Evolutionary conservation across 2,797 vertebrate species (phyloP).

Genomic region (Chelidonichthys spinosus): DNA sequence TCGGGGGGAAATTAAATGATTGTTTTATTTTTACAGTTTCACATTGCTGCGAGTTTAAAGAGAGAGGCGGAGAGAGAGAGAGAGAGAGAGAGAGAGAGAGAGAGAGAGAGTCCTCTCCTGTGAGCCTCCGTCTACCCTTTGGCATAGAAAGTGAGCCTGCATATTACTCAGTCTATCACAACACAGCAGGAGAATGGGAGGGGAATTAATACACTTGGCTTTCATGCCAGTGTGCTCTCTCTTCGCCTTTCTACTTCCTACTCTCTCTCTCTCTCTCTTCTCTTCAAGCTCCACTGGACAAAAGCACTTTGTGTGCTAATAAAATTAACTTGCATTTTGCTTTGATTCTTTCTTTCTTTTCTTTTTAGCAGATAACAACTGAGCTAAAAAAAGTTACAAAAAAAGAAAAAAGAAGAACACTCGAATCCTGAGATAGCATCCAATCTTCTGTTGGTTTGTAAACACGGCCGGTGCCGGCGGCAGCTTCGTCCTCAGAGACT

Average conservation of each 20-base stretch:
- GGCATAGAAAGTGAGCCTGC: constrained; percentile 80
- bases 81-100: constrained; percentile 38
- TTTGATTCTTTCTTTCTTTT: constrained; percentile 32
- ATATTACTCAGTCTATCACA: constrained; percentile 79
- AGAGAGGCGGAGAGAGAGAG: constrained; percentile 31
- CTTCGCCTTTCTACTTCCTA: constrained; percentile 44
- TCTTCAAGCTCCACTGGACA: constrained; percentile 68
- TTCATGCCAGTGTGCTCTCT: constrained; percentile 60
- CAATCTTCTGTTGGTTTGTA: constrained; percentile 39
- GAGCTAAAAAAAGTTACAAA: constrained; percentile 5
- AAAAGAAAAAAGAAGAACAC: neutral
- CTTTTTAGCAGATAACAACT: constrained; percentile 30
- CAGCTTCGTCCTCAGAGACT: constrained; percentile 25
- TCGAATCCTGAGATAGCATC: constrained; percentile 39
- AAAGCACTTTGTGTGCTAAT: constrained; percentile 72
- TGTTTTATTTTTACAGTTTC: constrained; percentile 63
- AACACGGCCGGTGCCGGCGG: constrained; percentile 31
- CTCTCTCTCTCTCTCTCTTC: constrained; percentile 43
- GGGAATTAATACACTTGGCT: constrained; percentile 76
- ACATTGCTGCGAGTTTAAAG: constrained; percentile 56
- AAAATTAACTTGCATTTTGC: constrained; percentile 64
- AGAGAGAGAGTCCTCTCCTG: constrained; percentile 62
- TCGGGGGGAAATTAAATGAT: constrained; percentile 45
- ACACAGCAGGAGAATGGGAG: constrained; percentile 73
- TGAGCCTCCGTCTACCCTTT: constrained; percentile 72